Base-by-base conservation (phyloP, 2,113 vertebrate genomes). In the Menura novaehollandiae region DNA sequence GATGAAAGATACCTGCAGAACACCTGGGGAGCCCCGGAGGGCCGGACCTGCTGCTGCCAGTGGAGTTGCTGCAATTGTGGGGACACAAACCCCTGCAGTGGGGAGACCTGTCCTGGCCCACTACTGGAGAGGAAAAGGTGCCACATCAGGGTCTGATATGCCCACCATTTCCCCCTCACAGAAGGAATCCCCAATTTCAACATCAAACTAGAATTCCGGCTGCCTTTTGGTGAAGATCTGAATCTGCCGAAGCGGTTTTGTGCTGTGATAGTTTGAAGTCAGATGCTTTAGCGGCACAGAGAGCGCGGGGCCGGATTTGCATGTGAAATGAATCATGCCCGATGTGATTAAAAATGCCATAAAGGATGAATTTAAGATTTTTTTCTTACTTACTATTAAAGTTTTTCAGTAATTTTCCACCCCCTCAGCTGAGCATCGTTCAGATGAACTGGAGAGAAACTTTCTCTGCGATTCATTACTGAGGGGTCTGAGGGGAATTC, bases 401-500 rank as follows among this genome's bases (percentile, higher is more conserved):
- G 72, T 78, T 96, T 91, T 72, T 55, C 62, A 26, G 95, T 88
- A 92, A 95, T 96, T 97, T 97, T 97, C 96, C 94, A 89, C 88
- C 85, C 91, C 92, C 91, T 64, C 68, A 37, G 90, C 63, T 68
- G 82, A 94, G 67, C 35, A 1, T 49, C 18, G 3, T 94, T 91
- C 92, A 46, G 24, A 85, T 46, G 94, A 92, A 51, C 78, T 43
- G 49, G 53, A 74, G 71, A 87, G 89, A 88, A 94, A 72, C 78
- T 96, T 89, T 93, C 93, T 90, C 87, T 64, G 74, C 87, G 35
- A 86, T 91, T 94, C 85, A 81, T 90, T 76, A 75, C 88, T n/a
- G 68, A 77, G 43, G 69, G 91, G 59, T 97, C 96, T 85, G 81
- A 93, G 92, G 97, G 96, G 95, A 97, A 97, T 96, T 91, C 91